phyloP scores from a whole-genome alignment of 2,113 vertebrate genomes.

The Sander vitreus region DNA sequence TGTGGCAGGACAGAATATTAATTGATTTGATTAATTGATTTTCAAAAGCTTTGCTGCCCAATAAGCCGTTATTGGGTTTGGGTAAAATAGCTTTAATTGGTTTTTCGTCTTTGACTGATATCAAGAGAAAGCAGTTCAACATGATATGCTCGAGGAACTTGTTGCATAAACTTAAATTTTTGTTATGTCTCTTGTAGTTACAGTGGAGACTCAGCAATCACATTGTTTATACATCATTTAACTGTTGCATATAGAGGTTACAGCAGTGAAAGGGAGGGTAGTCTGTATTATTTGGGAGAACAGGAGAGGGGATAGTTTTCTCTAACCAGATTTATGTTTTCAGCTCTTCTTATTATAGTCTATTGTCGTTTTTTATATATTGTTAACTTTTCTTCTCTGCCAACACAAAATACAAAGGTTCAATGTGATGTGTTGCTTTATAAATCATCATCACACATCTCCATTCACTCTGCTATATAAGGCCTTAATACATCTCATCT shows the following conservation, averaged over 20 bases:
- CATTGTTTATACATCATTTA: background rate
- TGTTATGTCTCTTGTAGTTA: background rate
- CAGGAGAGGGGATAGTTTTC: background rate
- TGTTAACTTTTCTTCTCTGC: background rate
- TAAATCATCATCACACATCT: background rate
- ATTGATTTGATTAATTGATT: too few relatives aligned
- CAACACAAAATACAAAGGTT: background rate
- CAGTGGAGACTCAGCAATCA: background rate
- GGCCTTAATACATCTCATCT: too few relatives aligned
- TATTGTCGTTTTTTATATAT: background rate
- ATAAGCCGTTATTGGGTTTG: conserved; percentile 13
- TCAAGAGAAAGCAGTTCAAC: background rate
- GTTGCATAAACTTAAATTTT: background rate
- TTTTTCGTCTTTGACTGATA: conserved; percentile 9
- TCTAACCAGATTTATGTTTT: background rate
- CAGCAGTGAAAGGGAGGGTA: background rate
- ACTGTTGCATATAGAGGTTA: background rate
- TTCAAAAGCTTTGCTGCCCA: conserved; percentile 18
- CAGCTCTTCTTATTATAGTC: background rate
- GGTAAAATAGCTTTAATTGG: conserved; percentile 26
- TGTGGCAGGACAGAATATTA: background rate
- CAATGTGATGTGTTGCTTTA: background rate
- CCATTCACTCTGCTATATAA: background rate
- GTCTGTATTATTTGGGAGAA: background rate
- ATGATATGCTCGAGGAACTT: background rate